Percentiles rank a stretch among this genome's conserved stretches.
phyloP scores from a whole-genome alignment of 2,113 vertebrate species.

The Albula glossodonta region DNA sequence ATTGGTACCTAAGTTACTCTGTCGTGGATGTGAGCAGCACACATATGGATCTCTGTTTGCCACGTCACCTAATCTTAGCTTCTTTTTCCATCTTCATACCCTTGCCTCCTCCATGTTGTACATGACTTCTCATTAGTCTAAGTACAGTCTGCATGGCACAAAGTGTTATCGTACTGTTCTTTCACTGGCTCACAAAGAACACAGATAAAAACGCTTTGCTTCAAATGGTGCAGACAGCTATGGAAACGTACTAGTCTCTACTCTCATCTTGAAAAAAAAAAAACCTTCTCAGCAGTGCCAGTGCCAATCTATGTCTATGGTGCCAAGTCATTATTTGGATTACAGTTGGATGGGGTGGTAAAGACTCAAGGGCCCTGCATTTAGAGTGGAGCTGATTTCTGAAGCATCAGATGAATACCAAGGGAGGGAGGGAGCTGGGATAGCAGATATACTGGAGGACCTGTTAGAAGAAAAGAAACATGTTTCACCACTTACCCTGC shows the following conservation, averaged over 20 bases:
- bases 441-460: not conserved
- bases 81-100: too few species aligned
- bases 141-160: not conserved
- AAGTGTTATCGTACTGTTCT: not conserved
- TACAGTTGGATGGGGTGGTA: not conserved
- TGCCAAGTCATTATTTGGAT: constrained; percentile 2
- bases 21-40: too few species aligned
- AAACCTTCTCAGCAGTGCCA: not conserved
- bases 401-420: not conserved
- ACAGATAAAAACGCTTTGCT: not conserved
- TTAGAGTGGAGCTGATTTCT: not conserved
- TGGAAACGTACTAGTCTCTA: not conserved
- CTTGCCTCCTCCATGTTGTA: not conserved
- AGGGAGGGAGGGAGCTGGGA: constrained; percentile 1
- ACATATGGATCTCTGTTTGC: too few species aligned
- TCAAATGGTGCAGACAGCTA: not conserved
- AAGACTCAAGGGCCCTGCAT: not conserved
- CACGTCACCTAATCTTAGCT: too few species aligned
- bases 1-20: too few species aligned
- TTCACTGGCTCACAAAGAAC: not conserved
- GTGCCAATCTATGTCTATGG: not conserved
- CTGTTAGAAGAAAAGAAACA: not conserved
- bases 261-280: not conserved
- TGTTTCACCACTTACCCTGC: not conserved
- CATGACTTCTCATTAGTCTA: not conserved